Percentiles rank a stretch among this genome's conserved stretches.
phyloP scores from a whole-genome alignment of 2,113 vertebrate species.

The Pelmatolapia mariae region DNA sequence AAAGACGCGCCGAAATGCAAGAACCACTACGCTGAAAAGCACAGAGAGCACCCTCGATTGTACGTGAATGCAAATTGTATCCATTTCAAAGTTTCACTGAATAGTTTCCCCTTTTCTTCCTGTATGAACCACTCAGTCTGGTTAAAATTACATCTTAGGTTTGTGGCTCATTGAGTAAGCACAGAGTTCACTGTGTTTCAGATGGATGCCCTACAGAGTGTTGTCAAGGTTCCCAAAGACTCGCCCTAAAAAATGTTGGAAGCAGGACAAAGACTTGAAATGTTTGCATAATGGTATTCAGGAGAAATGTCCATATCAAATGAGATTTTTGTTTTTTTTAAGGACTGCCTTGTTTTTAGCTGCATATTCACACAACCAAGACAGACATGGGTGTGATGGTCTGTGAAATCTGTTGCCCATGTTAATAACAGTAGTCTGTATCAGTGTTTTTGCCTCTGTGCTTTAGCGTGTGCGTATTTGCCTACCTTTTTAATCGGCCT shows the following conservation, averaged over 20 bases:
- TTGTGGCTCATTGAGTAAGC: slow-evolving; percentile 43
- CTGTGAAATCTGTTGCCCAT: not conserved
- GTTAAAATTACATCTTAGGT: slow-evolving; percentile 10
- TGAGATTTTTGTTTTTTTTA: not conserved
- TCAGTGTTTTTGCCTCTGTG: not conserved
- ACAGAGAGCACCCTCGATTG: not conserved
- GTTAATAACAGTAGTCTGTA: not conserved
- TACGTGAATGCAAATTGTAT: not conserved
- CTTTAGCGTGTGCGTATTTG: slow-evolving; percentile 1
- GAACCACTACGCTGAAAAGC: not conserved
- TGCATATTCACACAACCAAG: not conserved
- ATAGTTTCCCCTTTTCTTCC: not conserved
- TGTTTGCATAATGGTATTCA: slow-evolving; percentile 43
- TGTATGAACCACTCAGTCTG: not conserved
- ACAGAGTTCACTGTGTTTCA: slow-evolving; percentile 28
- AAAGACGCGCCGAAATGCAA: not conserved
- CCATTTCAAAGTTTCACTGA: not conserved
- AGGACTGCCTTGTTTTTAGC: not conserved
- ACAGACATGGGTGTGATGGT: not conserved
- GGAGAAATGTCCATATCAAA: slow-evolving; percentile 31
- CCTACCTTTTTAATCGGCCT: not conserved
- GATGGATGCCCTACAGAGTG: slow-evolving; percentile 33
- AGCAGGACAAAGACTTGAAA: slow-evolving; percentile 44
- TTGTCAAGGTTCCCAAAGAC: slow-evolving; percentile 65
- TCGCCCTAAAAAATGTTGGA: slow-evolving; percentile 46